Evolutionary conservation across 2,888 invertebrate genomes (phyloP).

Genomic region (Ferdinandea cuprea): DNA sequence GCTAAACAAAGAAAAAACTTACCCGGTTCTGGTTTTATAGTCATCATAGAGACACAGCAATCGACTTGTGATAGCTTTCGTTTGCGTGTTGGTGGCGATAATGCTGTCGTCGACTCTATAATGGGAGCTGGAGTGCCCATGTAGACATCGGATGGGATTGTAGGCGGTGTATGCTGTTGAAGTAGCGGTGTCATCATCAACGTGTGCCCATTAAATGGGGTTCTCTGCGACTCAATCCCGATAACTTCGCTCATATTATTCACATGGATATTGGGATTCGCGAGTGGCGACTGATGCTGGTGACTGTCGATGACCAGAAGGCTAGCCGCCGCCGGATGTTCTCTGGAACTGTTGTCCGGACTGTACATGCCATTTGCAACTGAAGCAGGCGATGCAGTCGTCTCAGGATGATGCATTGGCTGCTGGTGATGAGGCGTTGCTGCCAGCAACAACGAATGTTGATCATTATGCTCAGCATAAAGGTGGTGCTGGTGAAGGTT

Average conservation of each 20-base stretch:
- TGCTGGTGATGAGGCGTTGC: conserved; percentile 43
- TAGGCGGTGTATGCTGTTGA: conserved; percentile 40
- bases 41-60: conserved; percentile 77
- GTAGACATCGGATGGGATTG: conserved; percentile 66
- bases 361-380: conserved; percentile 55
- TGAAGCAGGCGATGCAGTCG: conserved; percentile 72
- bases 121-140: conserved; percentile 62
- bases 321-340: conserved; percentile 42
- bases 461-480: conserved; percentile 55
- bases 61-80: conserved; percentile 81
- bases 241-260: conserved; percentile 44
- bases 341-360: conserved; percentile 30
- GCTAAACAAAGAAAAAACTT: neutral
- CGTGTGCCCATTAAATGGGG: conserved; percentile 75
- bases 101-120: conserved; percentile 77
- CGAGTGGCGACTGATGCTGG: conserved; percentile 72
- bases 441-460: conserved; percentile 38
- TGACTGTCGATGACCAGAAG: conserved; percentile 60
- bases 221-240: conserved; percentile 52
- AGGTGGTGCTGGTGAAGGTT: conserved; percentile 54
- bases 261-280: conserved; percentile 65
- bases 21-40: conserved; percentile 80
- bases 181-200: conserved; percentile 76
- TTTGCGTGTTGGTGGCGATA: conserved; percentile 78
- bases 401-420: conserved; percentile 40